Evolutionary conservation across 2,888 invertebrate genomes (phyloP).

Genomic region (Tromatobia lineatoria): DNA sequence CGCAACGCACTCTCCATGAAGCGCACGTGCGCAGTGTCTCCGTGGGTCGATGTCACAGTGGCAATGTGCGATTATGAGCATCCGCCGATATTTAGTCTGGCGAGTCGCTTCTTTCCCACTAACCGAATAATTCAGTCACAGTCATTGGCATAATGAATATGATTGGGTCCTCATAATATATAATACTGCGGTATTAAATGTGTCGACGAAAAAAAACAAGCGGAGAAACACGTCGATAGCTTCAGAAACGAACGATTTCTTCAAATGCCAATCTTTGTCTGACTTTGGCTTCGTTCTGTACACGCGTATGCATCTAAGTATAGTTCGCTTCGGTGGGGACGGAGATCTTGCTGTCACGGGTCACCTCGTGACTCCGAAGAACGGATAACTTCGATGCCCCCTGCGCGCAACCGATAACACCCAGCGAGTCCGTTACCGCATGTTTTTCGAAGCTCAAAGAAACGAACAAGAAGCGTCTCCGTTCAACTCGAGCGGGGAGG

Average conservation of each 20-base stretch:
- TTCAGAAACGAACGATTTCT: neutral
- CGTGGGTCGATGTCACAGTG: conserved; percentile 39
- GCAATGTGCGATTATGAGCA: conserved; percentile 45
- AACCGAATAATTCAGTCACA: neutral
- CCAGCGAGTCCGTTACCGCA: conserved; percentile 71
- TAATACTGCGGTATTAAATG: neutral
- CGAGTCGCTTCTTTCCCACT: neutral
- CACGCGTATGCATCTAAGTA: conserved; percentile 48
- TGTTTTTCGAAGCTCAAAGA: conserved; percentile 60
- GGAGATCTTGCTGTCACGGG: conserved; percentile 65
- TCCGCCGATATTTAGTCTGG: conserved; percentile 60
- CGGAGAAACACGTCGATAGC: neutral
- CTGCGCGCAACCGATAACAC: conserved; percentile 82
- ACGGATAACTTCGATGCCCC: conserved; percentile 83
- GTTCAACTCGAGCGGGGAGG: conserved; percentile 55
- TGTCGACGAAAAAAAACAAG: neutral
- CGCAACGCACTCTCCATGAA: neutral
- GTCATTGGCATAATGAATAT: neutral
- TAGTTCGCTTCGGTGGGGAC: conserved; percentile 59
- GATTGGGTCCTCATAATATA: neutral
- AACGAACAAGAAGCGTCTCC: conserved; percentile 54
- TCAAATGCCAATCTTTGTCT: neutral
- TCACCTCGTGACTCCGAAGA: conserved; percentile 69
- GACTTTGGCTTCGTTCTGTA: neutral
- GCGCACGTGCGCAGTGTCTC: conserved; percentile 22